A percentile compares a stretch with the other conserved stretches of the same genome.
Evolutionary conservation across 2,797 vertebrate species (phyloP).

Genomic region (Serranus cabrilla): DNA sequence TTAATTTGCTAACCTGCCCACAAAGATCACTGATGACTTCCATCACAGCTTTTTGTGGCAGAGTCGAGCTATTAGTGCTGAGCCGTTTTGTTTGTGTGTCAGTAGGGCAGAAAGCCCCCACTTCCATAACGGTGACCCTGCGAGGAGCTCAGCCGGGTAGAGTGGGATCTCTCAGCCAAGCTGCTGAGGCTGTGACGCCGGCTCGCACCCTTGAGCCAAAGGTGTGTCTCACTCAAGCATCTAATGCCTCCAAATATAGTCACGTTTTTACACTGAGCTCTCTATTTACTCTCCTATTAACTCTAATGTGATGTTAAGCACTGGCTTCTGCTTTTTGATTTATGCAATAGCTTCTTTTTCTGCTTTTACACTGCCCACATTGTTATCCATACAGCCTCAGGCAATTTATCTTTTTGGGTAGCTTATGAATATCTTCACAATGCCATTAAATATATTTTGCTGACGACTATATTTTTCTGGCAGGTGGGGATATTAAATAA

Average conservation of each 20-base stretch:
- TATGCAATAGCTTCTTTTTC: slow-evolving; percentile 1
- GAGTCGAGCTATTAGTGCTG: slow-evolving; percentile 41
- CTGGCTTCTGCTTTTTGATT: slow-evolving; percentile 4
- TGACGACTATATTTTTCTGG: background rate
- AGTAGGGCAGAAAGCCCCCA: slow-evolving; percentile 92
- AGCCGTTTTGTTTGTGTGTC: slow-evolving; percentile 73
- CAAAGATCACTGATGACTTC: background rate
- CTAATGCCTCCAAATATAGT: background rate
- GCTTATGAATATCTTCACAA: slow-evolving; percentile 13
- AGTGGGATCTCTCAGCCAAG: slow-evolving; percentile 85
- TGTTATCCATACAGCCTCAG: slow-evolving; percentile 10
- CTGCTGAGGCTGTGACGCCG: slow-evolving; percentile 74
- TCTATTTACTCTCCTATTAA: background rate
- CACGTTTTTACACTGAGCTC: background rate
- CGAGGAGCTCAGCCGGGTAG: slow-evolving; percentile 91
- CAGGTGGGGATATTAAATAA: background rate
- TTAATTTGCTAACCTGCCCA: slow-evolving; percentile 16
- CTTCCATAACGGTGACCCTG: slow-evolving; percentile 94
- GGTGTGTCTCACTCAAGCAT: slow-evolving; percentile 70
- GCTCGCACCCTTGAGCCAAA: slow-evolving; percentile 80
- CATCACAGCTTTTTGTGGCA: slow-evolving; percentile 9
- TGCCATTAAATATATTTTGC: background rate
- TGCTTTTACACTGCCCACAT: slow-evolving; percentile 34
- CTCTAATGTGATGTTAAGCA: background rate
- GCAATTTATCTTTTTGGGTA: background rate